Evolutionary conservation across 35 echinoderm and acorn worm genomes (phyloP), one percentile per base, ranked within the genome.

Genomic region (Apostichopus parvimensis): DNA sequence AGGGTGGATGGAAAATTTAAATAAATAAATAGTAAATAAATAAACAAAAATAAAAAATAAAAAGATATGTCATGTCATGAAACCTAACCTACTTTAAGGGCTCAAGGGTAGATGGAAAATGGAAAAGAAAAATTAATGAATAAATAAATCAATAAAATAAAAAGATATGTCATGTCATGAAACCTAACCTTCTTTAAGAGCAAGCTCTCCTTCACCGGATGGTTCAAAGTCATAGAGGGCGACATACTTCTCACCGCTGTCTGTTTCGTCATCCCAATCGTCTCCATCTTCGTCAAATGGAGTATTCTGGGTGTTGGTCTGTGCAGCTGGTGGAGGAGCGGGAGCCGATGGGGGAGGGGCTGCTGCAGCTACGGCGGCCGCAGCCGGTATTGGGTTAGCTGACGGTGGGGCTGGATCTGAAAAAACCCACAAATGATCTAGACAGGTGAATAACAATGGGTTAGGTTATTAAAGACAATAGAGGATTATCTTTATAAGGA

Each of bases 141-240:
- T 28, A 28, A 28, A 28, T 28, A 78, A 24, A 23, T 15, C 4
- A 9, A 78, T 1, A 78, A 24, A 24, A 24, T 45, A 45, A 45
- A 8, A 78, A 28, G 1, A 4, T 78, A 11, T 0, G 0, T 9
- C 8, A 78, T 45, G 4, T 15, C 9, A 82, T 9, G 4, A 73
- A 53, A 26, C 21, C 86, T 8, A 52, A 88, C 86, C 86, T 68
- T 13, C 61, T 52, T 88, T 88, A 17, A 88, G 11, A 12, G 61
- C 68, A 56, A 88, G 58, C 52, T 88, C 86, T n/a, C 62, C 86
- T 72, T 88, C 86, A 66, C 86, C 68, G 54, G 61, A 54, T 88
- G 86, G 61, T 52, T 88, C 86, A 88, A 88, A 88, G 60, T 88
- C 86, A 54, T 88, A 88, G 68, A 88, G 60, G 34, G 86, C 86